Conservation (phyloP, 1,140 invertebrate genomes). For the Anoplolepis gracilipes region DNA sequence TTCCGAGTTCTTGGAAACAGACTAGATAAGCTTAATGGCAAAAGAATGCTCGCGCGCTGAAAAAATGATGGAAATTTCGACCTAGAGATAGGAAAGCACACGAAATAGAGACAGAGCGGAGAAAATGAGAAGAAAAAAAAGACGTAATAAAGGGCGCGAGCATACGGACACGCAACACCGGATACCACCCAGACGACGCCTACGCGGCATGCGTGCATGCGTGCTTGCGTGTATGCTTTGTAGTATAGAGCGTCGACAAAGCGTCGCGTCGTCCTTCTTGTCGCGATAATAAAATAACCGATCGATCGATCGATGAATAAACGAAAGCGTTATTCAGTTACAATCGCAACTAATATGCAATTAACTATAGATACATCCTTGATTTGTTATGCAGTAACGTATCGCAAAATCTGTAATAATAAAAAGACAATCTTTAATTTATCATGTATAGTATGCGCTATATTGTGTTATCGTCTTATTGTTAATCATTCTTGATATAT, state of each 20-base stretch:
- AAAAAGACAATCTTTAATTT: neutral
- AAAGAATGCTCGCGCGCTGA: neutral
- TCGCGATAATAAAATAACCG: slow-evolving; percentile 26
- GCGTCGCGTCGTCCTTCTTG: slow-evolving; percentile 2
- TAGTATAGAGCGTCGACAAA: slow-evolving; percentile 25
- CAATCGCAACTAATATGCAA: slow-evolving; percentile 17
- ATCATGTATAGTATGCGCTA: neutral
- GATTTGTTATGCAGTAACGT: neutral
- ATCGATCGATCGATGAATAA: neutral
- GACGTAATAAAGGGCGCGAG: slow-evolving; percentile 48
- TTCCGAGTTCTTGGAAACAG: neutral
- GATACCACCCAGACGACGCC: slow-evolving; percentile 83
- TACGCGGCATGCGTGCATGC: slow-evolving; percentile 67
- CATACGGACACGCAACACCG: slow-evolving; percentile 79
- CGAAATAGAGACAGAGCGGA: slow-evolving; percentile 16
- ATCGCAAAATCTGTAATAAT: neutral
- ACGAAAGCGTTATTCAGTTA: neutral
- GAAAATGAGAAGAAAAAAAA: slow-evolving; percentile 42
- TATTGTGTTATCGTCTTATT: too few species aligned
- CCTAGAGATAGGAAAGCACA: slow-evolving; percentile 12
- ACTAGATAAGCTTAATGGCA: neutral
- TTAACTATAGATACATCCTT: neutral
- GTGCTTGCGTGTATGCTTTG: slow-evolving; percentile 30
- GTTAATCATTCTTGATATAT: neutral
- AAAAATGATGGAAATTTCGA: slow-evolving; percentile 23